Percentiles rank a stretch among this genome's conserved stretches.
These are phyloP conservation scores for Trogon surrucura DNA, from an alignment of 2,113 vertebrate genomes.

Conservation along the genomic window DNA sequence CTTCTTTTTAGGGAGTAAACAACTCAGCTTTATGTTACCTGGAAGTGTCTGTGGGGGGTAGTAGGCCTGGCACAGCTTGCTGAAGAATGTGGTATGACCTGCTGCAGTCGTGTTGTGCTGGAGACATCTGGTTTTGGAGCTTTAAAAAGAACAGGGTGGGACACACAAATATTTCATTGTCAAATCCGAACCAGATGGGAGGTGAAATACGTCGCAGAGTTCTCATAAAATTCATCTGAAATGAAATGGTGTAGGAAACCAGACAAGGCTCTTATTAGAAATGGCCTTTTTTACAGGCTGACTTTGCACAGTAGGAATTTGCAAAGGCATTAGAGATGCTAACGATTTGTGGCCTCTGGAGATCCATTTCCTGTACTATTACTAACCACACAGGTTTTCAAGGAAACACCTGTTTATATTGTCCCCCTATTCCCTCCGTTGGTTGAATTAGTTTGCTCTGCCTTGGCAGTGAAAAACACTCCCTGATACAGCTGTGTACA, in stretches of 20 bases:
- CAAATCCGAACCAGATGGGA: slow-evolving; percentile 84
- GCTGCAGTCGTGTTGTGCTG: slow-evolving; percentile 59
- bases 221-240: slow-evolving; percentile 81
- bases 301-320: slow-evolving; percentile 76
- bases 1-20: not conserved
- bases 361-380: slow-evolving; percentile 66
- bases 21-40: slow-evolving; percentile 19
- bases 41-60: not conserved
- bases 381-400: slow-evolving; percentile 56
- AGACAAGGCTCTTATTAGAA: slow-evolving; percentile 73
- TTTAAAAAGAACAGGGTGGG: slow-evolving; percentile 72
- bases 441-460: slow-evolving; percentile 12
- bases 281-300: slow-evolving; percentile 65
- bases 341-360: slow-evolving; percentile 62
- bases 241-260: slow-evolving; percentile 74
- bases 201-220: slow-evolving; percentile 81
- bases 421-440: slow-evolving; percentile 28
- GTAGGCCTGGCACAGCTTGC: slow-evolving; percentile 32
- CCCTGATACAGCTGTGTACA: not conserved
- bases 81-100: slow-evolving; percentile 63
- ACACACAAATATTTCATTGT: slow-evolving; percentile 85
- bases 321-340: slow-evolving; percentile 68
- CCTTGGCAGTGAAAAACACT: slow-evolving; percentile 4
- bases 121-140: slow-evolving; percentile 82
- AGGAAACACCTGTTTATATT: slow-evolving; percentile 71